Evolutionary conservation across 2,888 invertebrate species (phyloP), one percentile per base, ranked within the genome.

Genomic region (Xanthostigma xanthostigma): DNA sequence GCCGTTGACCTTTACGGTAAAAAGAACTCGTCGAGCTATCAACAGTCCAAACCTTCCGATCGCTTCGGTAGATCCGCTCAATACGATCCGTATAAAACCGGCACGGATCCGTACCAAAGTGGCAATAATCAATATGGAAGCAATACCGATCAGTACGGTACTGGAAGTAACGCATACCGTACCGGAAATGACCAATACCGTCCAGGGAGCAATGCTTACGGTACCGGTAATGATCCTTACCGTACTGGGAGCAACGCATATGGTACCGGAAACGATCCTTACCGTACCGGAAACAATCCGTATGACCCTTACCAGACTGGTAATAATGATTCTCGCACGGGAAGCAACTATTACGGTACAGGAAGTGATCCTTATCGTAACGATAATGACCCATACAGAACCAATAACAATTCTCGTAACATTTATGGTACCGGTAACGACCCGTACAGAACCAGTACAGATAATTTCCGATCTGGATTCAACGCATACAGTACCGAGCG

Each of bases 1-100:
- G 70, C 81, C 12, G 73, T 76, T 1, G 69, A 77, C 51, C 58
- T 77, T 2, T 82, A 81, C 51, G 71, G 73, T 0, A 64, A 51
- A 9, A 51, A 49, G 9, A 36, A 46, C 36, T n/a, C 40, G 8
- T 38, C 33, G 17, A 50, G 43, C 14, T 37, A 46, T 9, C 40
- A 34, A 40, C 13, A 41, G 2, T 14, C 41, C 17, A 13, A 8
- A 9, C 36, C 37, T 13, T 11, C 33, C 33, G 13, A 48, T 41
- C 44, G 41, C 12, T 17, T 42, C 38, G 12, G 41, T 39, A 9
- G 51, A 51, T 37, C 44, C 36, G n/a, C 52, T 53, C 2, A 57
- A 57, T 17, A 54, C 53, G 8, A 57, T 51, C 36, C 45, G 17
- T 38, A 36, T 33, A 27, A 46, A 35, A 45, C 27, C 39, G 50